Conservation (phyloP, 2,888 invertebrate species). For the Oxycera nigricornis region DNA sequence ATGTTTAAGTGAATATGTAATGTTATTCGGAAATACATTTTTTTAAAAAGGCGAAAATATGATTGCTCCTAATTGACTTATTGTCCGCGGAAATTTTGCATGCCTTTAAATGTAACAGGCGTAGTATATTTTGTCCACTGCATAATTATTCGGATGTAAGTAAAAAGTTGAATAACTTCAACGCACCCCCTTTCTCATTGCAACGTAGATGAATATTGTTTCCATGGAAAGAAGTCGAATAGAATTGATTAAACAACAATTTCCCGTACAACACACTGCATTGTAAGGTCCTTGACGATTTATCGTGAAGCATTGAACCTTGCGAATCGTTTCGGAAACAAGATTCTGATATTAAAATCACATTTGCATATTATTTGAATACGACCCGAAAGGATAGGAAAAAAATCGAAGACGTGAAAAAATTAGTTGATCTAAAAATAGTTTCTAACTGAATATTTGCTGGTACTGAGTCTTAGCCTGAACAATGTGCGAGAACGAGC, state of each 20-base stretch:
- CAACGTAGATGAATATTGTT: not conserved
- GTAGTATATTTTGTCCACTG: too few species aligned
- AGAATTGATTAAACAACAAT: constrained; percentile 14
- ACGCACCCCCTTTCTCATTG: too few species aligned
- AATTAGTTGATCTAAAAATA: constrained; percentile 32
- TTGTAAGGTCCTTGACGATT: not conserved
- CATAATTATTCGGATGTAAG: too few species aligned
- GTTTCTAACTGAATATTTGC: not conserved
- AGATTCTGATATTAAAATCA: not conserved
- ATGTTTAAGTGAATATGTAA: constrained; percentile 26
- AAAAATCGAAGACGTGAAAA: not conserved
- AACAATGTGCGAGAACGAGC: constrained; percentile 56
- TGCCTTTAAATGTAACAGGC: too few species aligned
- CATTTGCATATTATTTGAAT: constrained; percentile 34
- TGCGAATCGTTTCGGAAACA: constrained; percentile 1
- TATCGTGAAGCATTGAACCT: not conserved
- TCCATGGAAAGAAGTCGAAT: not conserved
- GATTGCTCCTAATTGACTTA: too few species aligned
- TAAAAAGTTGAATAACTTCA: too few species aligned
- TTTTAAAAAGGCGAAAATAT: too few species aligned
- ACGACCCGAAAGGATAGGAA: not conserved
- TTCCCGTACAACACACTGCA: not conserved
- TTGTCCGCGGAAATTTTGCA: too few species aligned
- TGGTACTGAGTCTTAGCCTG: not conserved
- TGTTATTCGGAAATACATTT: constrained; percentile 21